Percentiles rank a stretch among this genome's conserved stretches.
Conservation (phyloP, 2,888 invertebrate species). For the Ceramica pisi region DNA sequence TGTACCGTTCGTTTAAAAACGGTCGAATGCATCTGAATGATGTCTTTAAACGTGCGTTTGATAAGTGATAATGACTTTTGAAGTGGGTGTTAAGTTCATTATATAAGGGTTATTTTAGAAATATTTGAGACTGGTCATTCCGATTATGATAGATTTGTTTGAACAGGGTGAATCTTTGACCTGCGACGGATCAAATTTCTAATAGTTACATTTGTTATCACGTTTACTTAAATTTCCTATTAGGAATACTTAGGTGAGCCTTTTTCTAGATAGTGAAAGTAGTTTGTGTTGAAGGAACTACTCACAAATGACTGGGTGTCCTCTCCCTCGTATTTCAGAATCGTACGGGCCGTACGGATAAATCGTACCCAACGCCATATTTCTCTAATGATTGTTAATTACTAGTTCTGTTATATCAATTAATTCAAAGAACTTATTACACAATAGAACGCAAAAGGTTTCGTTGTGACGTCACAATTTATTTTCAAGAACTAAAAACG, state of each 20-base stretch:
- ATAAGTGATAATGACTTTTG: conserved; percentile 15
- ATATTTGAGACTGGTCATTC: neutral
- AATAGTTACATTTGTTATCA: neutral
- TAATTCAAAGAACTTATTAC: conserved; percentile 8
- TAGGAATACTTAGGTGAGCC: neutral
- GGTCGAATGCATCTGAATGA: conserved; percentile 36
- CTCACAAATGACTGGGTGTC: conserved; percentile 44
- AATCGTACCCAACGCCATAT: conserved; percentile 37
- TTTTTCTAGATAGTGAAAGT: neutral
- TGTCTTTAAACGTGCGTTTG: conserved; percentile 42
- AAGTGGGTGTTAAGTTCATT: neutral
- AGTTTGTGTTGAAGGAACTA: conserved; percentile 5
- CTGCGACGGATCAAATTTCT: conserved; percentile 3
- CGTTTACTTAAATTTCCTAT: neutral
- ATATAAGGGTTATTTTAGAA: neutral
- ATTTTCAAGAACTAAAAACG: neutral
- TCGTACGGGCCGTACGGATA: conserved; percentile 18
- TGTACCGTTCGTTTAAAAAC: conserved; percentile 45
- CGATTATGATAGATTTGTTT: neutral
- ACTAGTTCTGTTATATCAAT: neutral
- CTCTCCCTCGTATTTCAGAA: conserved; percentile 26
- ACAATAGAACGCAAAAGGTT: conserved; percentile 10
- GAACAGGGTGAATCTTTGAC: neutral
- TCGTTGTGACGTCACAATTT: conserved; percentile 12
- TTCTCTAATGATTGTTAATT: neutral